phyloP scores from a whole-genome alignment of 2,113 vertebrate genomes.

The Cranoglanis bouderius region DNA sequence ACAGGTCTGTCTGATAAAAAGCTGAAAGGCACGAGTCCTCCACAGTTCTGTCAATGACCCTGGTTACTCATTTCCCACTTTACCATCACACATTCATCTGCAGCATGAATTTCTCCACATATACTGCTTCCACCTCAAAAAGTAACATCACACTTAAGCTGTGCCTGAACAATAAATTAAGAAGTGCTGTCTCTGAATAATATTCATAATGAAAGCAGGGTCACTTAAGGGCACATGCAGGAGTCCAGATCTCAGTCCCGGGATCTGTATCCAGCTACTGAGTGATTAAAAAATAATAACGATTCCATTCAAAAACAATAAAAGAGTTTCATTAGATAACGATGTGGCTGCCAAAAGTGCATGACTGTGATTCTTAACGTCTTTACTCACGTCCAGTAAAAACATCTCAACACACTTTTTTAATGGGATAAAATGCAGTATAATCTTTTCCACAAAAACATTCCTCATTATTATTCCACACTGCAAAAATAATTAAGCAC shows the following conservation, averaged over 20 bases:
- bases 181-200: neutral
- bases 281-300: constrained; percentile 16
- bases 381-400: neutral
- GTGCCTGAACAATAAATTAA: neutral
- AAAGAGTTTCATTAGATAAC: neutral
- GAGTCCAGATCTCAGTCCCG: neutral
- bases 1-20: neutral
- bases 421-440: neutral
- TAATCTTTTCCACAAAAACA: neutral
- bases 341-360: neutral
- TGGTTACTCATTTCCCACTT: neutral
- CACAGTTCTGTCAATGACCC: neutral
- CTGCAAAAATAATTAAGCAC: neutral
- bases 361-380: neutral
- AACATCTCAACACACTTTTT: neutral
- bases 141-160: neutral
- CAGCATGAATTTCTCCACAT: neutral
- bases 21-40: neutral
- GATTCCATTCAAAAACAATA: neutral
- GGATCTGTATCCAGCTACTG: neutral
- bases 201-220: neutral
- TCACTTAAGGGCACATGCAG: neutral
- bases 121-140: neutral
- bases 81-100: neutral
- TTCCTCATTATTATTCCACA: neutral